phyloP scores from a whole-genome alignment of 2,113 vertebrate species.

The Vicugna pacos region DNA sequence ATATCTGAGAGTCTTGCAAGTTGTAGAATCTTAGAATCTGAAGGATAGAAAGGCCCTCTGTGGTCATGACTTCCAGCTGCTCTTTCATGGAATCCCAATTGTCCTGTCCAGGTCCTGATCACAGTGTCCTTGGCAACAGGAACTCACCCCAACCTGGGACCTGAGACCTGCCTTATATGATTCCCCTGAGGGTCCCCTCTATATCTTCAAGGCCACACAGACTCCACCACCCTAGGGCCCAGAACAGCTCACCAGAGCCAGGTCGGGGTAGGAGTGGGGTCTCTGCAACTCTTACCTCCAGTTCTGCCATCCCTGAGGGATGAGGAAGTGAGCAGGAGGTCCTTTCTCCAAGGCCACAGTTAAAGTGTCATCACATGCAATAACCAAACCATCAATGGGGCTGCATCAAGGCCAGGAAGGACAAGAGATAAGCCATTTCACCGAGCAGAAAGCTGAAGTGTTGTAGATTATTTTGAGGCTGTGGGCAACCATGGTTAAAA shows the following conservation, averaged over 20 bases:
- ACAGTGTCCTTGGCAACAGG: not conserved
- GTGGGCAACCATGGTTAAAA: not conserved
- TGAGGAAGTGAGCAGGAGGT: not conserved
- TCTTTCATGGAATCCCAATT: not conserved
- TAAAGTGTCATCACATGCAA: not conserved
- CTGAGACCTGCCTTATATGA: not conserved
- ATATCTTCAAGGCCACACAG: not conserved
- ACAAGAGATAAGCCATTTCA: not conserved
- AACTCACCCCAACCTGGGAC: not conserved
- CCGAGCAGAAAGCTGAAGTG: not conserved
- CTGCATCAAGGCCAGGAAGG: not conserved
- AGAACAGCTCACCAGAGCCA: not conserved
- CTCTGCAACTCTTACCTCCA: not conserved
- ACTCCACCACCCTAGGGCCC: not conserved
- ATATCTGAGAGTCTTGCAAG: not conserved
- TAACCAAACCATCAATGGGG: not conserved
- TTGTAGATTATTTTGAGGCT: not conserved
- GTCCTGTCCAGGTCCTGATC: not conserved
- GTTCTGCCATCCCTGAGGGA: not conserved
- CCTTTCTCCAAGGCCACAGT: slow-evolving; percentile 7
- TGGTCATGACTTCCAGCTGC: not conserved
- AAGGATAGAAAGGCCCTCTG: not conserved
- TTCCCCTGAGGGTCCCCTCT: not conserved
- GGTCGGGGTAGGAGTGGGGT: not conserved
- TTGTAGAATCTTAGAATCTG: not conserved